Percentiles rank a stretch among this genome's conserved stretches.
Conservation (phyloP, 2,888 invertebrate species). For the Sesamia inferens region DNA sequence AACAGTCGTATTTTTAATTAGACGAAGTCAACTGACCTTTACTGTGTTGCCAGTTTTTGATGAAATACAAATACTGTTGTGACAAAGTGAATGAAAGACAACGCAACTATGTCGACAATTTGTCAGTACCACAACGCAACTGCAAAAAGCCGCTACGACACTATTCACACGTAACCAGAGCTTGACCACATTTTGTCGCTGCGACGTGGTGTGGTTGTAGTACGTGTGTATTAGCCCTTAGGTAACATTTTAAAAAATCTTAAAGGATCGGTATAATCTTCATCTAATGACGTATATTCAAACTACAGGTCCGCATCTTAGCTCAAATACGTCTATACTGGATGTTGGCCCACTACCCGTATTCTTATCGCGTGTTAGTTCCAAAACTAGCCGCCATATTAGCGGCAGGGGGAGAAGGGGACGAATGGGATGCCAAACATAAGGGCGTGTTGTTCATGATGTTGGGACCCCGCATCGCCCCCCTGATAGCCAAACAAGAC, state of each 20-base stretch:
- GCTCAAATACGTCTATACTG: slow-evolving; percentile 92
- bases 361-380: slow-evolving; percentile 92
- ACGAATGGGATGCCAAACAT: slow-evolving; percentile 84
- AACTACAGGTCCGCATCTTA: slow-evolving; percentile 88
- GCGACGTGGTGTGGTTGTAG: too few species aligned
- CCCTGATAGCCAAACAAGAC: slow-evolving; percentile 92
- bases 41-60: too few species aligned
- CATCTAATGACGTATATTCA: neutral
- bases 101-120: too few species aligned
- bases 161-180: too few species aligned
- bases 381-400: slow-evolving; percentile 91
- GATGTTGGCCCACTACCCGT: slow-evolving; percentile 92
- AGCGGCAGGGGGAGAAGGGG: slow-evolving; percentile 83
- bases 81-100: too few species aligned
- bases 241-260: neutral
- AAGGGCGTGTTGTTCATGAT: slow-evolving; percentile 94
- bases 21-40: too few species aligned
- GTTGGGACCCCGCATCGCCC: slow-evolving; percentile 91
- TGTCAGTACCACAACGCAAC: too few species aligned
- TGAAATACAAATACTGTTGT: too few species aligned
- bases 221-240: too few species aligned
- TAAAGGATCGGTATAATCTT: neutral
- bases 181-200: too few species aligned
- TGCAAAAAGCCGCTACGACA: too few species aligned
- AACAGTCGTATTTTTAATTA: too few species aligned